Conservation (phyloP, 2,888 invertebrate genomes). For the Euplexia lucipara region DNA sequence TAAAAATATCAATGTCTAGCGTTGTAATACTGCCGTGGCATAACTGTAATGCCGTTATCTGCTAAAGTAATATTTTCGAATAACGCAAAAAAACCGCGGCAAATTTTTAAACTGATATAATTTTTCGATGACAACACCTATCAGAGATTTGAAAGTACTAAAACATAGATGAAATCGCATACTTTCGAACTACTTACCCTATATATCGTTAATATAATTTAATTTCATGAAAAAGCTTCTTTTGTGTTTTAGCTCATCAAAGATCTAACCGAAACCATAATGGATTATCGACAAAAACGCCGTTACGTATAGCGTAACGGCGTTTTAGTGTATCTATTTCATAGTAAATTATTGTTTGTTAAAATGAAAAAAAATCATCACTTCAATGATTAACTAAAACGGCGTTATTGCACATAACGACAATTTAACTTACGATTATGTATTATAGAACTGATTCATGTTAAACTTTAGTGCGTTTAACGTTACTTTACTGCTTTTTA, state of each 20-base stretch:
- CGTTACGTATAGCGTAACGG: conserved; percentile 21
- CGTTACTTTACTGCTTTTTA: conserved; percentile 23
- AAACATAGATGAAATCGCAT: conserved; percentile 2
- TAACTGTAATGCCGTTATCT: no score
- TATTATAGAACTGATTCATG: conserved; percentile 12
- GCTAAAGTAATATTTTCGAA: not conserved
- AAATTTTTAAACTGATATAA: conserved; percentile 6
- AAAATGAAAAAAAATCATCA: conserved; percentile 11
- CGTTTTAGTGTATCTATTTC: conserved; percentile 15
- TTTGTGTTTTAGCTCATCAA: conserved; percentile 2
- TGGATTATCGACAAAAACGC: conserved; percentile 17
- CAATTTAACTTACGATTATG: conserved; percentile 13
- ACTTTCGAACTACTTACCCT: conserved; percentile 5
- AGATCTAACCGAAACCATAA: conserved; percentile 3
- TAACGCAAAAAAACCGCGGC: no score
- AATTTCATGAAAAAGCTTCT: conserved; percentile 3
- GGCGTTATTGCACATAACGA: conserved; percentile 13
- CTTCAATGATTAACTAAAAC: conserved; percentile 11
- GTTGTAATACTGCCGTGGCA: no score
- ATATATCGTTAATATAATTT: conserved; percentile 18
- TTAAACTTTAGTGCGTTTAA: conserved; percentile 20
- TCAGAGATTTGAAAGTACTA: conserved; percentile 8
- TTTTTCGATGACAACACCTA: conserved; percentile 5
- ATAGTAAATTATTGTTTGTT: conserved; percentile 2
- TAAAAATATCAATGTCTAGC: no score